phyloP scores from a whole-genome alignment of 2,113 vertebrate species.

The Cyanoliseus patagonus region DNA sequence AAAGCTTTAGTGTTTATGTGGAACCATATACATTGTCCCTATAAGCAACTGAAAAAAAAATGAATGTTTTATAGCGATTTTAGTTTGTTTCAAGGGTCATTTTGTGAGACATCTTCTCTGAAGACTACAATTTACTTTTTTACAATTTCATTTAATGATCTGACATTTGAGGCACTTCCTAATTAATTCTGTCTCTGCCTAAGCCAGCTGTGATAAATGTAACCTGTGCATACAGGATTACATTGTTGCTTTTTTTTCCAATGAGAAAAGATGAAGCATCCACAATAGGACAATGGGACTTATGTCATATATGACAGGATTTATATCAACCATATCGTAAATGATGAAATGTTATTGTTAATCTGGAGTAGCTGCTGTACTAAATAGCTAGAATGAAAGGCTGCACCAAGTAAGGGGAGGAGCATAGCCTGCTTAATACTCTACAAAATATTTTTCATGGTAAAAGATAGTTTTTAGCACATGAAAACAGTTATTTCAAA shows the following conservation, averaged over 20 bases:
- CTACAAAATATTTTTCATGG: background rate
- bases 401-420: background rate
- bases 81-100: conserved; percentile 8
- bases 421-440: background rate
- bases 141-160: conserved; percentile 56
- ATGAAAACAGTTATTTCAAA: background rate
- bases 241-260: background rate
- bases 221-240: conserved; percentile 17
- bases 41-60: conserved; percentile 25
- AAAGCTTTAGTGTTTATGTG: conserved; percentile 39
- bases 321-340: background rate
- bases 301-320: background rate
- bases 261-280: background rate
- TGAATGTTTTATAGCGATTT: background rate
- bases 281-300: background rate
- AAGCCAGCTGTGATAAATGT: conserved; percentile 53
- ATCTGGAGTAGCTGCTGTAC: background rate
- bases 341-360: background rate
- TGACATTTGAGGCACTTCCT: conserved; percentile 60
- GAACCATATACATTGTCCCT: background rate
- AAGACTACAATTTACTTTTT: conserved; percentile 62
- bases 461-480: background rate
- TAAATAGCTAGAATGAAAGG: background rate
- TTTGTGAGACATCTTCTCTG: conserved; percentile 24
- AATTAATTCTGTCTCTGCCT: conserved; percentile 55